Evolutionary conservation across 2,797 vertebrate species (phyloP).

Genomic region (Dendrocincla fuliginosa): DNA sequence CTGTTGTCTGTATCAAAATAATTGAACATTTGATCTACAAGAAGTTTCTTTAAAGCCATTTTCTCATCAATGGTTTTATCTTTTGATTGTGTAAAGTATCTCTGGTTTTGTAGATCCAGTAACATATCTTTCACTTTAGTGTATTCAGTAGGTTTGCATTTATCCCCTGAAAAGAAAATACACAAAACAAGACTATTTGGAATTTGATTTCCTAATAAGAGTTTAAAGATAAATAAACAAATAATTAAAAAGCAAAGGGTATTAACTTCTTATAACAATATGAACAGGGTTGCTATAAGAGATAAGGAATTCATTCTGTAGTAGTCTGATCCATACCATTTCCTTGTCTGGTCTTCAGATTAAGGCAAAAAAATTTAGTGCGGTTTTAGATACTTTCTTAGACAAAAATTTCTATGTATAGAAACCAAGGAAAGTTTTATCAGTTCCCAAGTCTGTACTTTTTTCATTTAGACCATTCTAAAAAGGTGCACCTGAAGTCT

Average conservation of each 20-base stretch:
- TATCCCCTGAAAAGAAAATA: slow-evolving; percentile 83
- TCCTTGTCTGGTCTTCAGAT: background rate
- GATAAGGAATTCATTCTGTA: background rate
- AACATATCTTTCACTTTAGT: slow-evolving; percentile 87
- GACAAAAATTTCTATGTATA: background rate
- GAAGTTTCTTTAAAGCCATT: slow-evolving; percentile 81
- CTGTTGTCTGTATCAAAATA: slow-evolving; percentile 89
- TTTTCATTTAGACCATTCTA: background rate
- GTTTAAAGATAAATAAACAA: background rate
- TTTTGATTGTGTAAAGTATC: slow-evolving; percentile 75
- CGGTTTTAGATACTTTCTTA: background rate
- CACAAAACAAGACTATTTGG: background rate
- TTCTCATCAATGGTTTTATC: slow-evolving; percentile 78
- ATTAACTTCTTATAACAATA: background rate
- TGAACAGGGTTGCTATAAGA: background rate
- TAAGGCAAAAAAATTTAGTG: background rate
- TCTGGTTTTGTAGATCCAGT: slow-evolving; percentile 85
- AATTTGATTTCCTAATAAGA: background rate
- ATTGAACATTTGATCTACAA: slow-evolving; percentile 92
- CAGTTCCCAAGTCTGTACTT: background rate
- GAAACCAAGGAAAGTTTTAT: background rate
- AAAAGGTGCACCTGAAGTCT: background rate
- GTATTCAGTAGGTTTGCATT: slow-evolving; percentile 88
- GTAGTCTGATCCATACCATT: background rate
- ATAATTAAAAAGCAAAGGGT: background rate